These are phyloP conservation scores for Pyrrhia umbra DNA, from an alignment of 2,888 invertebrate species.

Conservation along the genomic window DNA sequence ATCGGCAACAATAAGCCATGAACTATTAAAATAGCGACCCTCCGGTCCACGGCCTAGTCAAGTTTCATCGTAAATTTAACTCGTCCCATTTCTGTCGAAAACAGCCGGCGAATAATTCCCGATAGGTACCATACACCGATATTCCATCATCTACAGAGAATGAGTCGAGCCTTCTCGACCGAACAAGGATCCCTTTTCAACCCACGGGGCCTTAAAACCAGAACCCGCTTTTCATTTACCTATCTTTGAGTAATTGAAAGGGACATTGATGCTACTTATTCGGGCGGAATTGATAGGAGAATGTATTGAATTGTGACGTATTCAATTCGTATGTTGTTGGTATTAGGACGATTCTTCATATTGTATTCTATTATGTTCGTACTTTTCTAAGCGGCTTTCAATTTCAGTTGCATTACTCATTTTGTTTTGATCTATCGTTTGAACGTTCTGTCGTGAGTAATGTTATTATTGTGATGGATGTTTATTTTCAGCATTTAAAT, in stretches of 20 bases:
- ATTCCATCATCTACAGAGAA: constrained; percentile 84
- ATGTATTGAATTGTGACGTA: constrained; percentile 74
- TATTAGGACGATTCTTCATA: constrained; percentile 52
- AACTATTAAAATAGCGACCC: constrained; percentile 61
- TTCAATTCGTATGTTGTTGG: constrained; percentile 62
- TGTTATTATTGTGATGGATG: background rate
- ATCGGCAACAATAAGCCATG: constrained; percentile 58
- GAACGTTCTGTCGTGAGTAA: background rate
- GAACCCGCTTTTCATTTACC: constrained; percentile 83
- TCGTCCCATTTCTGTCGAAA: constrained; percentile 77
- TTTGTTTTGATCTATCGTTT: constrained; percentile 18
- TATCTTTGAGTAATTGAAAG: constrained; percentile 86
- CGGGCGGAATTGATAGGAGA: constrained; percentile 82
- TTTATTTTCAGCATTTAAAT: no score
- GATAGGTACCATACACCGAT: constrained; percentile 79
- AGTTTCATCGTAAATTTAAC: constrained; percentile 69
- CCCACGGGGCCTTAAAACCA: constrained; percentile 81
- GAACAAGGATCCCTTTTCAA: constrained; percentile 78
- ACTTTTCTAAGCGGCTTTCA: constrained; percentile 44
- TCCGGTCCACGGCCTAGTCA: constrained; percentile 43
- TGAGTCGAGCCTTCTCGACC: constrained; percentile 76
- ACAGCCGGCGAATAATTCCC: constrained; percentile 76
- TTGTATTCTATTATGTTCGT: constrained; percentile 47
- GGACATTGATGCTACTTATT: constrained; percentile 82
- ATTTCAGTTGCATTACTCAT: constrained; percentile 39